Percentiles rank a stretch among this genome's conserved stretches.
These are phyloP conservation scores for Elachura formosa DNA, from an alignment of 2,113 vertebrate species.

Conservation along the genomic window DNA sequence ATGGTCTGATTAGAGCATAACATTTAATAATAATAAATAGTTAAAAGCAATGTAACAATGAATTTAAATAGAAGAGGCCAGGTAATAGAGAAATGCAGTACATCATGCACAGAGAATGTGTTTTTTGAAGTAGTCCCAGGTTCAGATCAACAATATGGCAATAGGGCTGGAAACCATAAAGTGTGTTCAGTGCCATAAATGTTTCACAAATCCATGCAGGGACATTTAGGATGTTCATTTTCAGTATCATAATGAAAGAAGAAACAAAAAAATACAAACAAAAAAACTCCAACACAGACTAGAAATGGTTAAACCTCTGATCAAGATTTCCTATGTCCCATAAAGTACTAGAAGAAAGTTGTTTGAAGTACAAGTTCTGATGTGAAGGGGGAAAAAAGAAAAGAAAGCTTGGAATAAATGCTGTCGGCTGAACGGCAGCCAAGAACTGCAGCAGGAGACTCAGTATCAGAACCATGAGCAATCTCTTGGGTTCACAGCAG, in stretches of 20 bases:
- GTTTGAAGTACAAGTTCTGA: background rate
- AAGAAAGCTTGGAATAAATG: background rate
- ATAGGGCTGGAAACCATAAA: constrained; percentile 2
- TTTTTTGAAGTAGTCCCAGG: constrained; percentile 46
- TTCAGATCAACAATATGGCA: constrained; percentile 40
- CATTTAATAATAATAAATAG: background rate
- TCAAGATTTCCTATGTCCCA: constrained; percentile 1
- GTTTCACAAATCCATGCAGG: background rate
- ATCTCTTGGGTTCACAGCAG: background rate
- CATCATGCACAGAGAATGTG: constrained; percentile 30
- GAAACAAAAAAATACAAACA: background rate
- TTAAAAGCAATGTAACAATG: background rate
- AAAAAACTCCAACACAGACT: background rate
- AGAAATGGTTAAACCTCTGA: background rate
- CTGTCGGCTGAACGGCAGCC: background rate
- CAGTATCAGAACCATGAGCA: background rate
- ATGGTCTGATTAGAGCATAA: background rate
- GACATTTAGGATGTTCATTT: background rate
- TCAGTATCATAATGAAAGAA: background rate
- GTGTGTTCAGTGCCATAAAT: constrained; percentile 1
- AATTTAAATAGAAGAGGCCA: constrained; percentile 13
- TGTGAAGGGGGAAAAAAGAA: background rate
- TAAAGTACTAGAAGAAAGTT: background rate
- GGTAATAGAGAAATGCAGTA: constrained; percentile 21
- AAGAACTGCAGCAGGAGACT: background rate